Base-by-base conservation (phyloP, 2,888 invertebrate species). In the Philereme transversata region DNA sequence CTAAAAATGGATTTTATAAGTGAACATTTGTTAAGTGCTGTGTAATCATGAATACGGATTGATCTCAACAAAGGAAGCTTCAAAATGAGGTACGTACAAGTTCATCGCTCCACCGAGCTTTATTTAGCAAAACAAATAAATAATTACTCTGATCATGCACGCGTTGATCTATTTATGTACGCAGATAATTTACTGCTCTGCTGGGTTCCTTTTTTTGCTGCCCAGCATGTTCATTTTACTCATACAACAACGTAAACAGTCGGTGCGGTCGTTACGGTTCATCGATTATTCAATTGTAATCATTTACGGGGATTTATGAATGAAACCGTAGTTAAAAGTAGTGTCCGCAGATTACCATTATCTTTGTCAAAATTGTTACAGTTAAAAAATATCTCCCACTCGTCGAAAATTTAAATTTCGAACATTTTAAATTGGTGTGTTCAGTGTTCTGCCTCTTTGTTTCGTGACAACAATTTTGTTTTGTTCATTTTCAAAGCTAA, bases 61-160 rank as follows among this genome's bases (percentile, higher is more conserved):
- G 84, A 81, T 86, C 86, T 81, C 87, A 81, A 90, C 88, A 89
- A 88, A 89, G 88, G 88, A 88, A 81, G 82, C 81, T 73, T 82
- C 87, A 90, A 90, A 88, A 92, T 92, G 91, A 92, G 91, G 91
- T 91, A 87, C 70, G 92, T 88, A 70, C 72, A 84, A 81, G 85
- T 87, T 87, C 85, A 88, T 87, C 87, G 86, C 78, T 81, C 86
- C 72, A 79, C 65, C 67, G 81, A 84, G 83, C 85, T 88, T 88
- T 88, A 76, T 78, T 84, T 83, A 86, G 81, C 86, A 90, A 90
- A 90, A 91, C 88, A 88, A 90, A 90, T 90, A 89, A 90, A 89
- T 90, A 88, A 86, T 88, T 84, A 83, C 74, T 73, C 66, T 67
- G 73, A 79, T 76, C 72, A 78, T 80, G 75, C 79, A 84, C 79